These are phyloP conservation scores for Trichacis sp. DNA, from an alignment of 2,888 invertebrate genomes.

Conservation along the genomic window DNA sequence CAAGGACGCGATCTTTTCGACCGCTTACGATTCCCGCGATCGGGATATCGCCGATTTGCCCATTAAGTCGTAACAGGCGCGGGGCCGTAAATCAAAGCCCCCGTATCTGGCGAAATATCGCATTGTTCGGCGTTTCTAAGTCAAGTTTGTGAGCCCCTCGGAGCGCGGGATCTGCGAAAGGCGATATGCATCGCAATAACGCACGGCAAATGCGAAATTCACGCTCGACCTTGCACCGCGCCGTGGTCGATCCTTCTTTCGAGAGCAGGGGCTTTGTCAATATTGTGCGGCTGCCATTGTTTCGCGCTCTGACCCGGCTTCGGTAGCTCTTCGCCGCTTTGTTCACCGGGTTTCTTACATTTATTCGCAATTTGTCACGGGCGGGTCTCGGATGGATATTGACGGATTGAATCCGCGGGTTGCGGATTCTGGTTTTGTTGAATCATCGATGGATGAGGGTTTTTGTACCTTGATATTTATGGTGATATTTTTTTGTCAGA, in stretches of 20 bases:
- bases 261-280: constrained; percentile 47
- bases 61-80: not conserved
- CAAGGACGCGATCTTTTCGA: no score
- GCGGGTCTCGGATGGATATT: no score
- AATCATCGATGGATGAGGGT: no score
- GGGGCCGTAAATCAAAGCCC: not conserved
- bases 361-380: no score
- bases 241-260: constrained; percentile 36
- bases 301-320: constrained; percentile 43
- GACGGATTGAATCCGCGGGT: no score
- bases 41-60: not conserved
- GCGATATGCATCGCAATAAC: constrained; percentile 50
- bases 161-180: not conserved
- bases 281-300: constrained; percentile 48
- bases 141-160: constrained; percentile 3
- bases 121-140: constrained; percentile 5
- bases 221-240: constrained; percentile 59
- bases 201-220: constrained; percentile 59
- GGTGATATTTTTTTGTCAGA: no score
- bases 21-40: not conserved
- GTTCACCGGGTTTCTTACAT: no score
- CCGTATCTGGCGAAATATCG: constrained; percentile 2
- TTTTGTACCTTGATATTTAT: no score
- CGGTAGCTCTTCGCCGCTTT: no score
- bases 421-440: no score